A percentile compares a stretch with the other conserved stretches of the same genome.
Evolutionary conservation across 2,797 vertebrate species (phyloP).

Genomic region (Tenualosa ilisha): DNA sequence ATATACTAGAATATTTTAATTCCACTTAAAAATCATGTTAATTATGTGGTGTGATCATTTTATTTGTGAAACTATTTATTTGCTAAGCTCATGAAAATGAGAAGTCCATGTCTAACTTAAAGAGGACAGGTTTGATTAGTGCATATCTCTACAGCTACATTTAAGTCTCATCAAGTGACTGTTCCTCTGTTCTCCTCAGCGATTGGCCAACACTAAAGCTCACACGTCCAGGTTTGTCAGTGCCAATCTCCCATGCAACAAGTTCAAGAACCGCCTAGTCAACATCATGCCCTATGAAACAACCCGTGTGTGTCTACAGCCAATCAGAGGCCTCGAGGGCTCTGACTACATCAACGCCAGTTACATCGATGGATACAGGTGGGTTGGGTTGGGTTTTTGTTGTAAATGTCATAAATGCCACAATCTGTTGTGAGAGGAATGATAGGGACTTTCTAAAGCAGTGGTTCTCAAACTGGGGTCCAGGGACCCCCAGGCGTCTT

Average conservation of each 20-base stretch:
- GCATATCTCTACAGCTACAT: not conserved
- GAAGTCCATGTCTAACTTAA: not conserved
- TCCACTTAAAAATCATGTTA: not conserved
- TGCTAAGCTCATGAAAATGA: not conserved
- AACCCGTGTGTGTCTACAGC: slow-evolving; percentile 94
- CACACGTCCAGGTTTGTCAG: slow-evolving; percentile 97
- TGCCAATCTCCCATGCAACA: slow-evolving; percentile 98
- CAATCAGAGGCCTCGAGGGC: slow-evolving; percentile 94
- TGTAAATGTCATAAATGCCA: not conserved
- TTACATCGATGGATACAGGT: slow-evolving; percentile 96
- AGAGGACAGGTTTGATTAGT: not conserved
- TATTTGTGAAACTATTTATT: not conserved
- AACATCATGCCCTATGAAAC: slow-evolving; percentile 99
- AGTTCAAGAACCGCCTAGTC: slow-evolving; percentile 98
- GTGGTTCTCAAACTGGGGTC: too few species aligned
- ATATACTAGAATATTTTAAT: not conserved
- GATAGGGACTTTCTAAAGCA: not conserved
- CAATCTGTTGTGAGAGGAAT: not conserved
- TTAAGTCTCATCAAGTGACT: not conserved
- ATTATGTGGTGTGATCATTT: not conserved
- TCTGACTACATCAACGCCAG: slow-evolving; percentile 97
- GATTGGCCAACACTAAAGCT: slow-evolving; percentile 95
- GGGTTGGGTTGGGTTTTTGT: not conserved
- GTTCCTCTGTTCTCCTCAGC: slow-evolving; percentile 65
- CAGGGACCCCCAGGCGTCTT: too few species aligned